Evolutionary conservation across 2,888 invertebrate species (phyloP), one percentile per base, ranked within the genome.

Genomic region (Campoplex nolae): DNA sequence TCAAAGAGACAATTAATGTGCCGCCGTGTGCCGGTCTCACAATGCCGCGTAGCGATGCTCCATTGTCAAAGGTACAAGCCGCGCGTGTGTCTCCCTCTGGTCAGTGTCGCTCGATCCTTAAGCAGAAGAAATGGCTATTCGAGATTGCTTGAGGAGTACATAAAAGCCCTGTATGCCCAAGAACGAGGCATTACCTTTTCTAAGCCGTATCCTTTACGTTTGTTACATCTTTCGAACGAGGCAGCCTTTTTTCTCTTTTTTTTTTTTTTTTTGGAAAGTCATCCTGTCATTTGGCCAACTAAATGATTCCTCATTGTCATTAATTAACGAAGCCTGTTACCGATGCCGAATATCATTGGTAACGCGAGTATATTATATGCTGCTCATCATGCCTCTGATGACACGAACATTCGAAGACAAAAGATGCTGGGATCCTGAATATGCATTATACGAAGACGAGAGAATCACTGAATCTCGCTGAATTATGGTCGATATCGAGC

Each of bases 1-100:
- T 92, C 92, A 93, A 93, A 93, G 93, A 92, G 92, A 93, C 93
- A 93, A 93, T 93, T 92, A 93, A 93, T 93, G 93, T 91, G 92
- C 91, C 90, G 90, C 90, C 85, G 85, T 84, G 75, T 77, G 84
- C 79, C 76, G 90, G 90, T 89, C 83, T 89, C 91, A 93, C 92
- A 93, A 93, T 93, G 91, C 90, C 75, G 62, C 62, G 90, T 71
- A 71, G 80, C 80, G 90, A 92, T 91, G 89, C 89, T 83, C 92
- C 90, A 92, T 93, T 92, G 92, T 93, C 93, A 90, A 91, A 89
- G 88, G 89, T 88, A 88, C 90, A 90, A 90, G 90, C 88, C 89
- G 88, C 90, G 90, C 58, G 62, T 71, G 77, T 92, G 91, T 93
- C 92, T 93, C 92, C 92, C 93, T 91, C 75, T 84, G 71, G 54